These are phyloP conservation scores for Ethmia dodecea DNA, from an alignment of 2,888 invertebrate species.

Conservation along the genomic window DNA sequence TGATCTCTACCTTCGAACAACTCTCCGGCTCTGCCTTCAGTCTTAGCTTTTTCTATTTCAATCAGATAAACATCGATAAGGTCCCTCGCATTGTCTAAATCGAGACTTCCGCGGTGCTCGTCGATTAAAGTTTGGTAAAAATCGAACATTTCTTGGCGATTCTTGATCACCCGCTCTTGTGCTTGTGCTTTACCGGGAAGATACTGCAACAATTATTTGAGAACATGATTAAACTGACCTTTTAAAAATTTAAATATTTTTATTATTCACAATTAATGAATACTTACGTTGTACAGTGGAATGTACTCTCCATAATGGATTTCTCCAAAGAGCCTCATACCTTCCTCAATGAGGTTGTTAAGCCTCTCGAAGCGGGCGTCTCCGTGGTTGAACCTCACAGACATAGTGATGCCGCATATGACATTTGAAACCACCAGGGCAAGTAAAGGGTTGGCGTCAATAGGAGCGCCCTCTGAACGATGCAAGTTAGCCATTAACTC, in stretches of 20 bases:
- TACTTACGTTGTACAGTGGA: conserved; percentile 82
- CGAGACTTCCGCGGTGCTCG: conserved; percentile 86
- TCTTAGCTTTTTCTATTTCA: conserved; percentile 90
- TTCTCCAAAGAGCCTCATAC: conserved; percentile 91
- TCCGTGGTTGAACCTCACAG: conserved; percentile 87
- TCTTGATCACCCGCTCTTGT: conserved; percentile 79
- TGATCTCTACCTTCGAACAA: conserved; percentile 92
- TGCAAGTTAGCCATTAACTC: conserved; percentile 83
- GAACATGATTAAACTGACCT: too few species aligned
- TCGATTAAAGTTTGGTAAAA: conserved; percentile 92
- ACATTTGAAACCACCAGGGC: conserved; percentile 93
- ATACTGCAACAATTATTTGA: conserved; percentile 62
- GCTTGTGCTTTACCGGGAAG: conserved; percentile 79
- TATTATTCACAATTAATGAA: background rate
- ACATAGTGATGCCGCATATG: conserved; percentile 94
- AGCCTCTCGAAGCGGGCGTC: conserved; percentile 87
- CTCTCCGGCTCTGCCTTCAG: conserved; percentile 83
- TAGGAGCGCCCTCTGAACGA: conserved; percentile 80
- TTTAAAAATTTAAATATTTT: too few species aligned
- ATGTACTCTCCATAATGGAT: conserved; percentile 90
- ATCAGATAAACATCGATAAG: conserved; percentile 91
- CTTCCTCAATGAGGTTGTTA: conserved; percentile 93
- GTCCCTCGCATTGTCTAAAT: conserved; percentile 86
- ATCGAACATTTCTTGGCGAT: conserved; percentile 89
- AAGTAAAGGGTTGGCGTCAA: conserved; percentile 85